These are phyloP conservation scores for Pterostichus niger DNA, from an alignment of 2,888 invertebrate species.

Conservation along the genomic window DNA sequence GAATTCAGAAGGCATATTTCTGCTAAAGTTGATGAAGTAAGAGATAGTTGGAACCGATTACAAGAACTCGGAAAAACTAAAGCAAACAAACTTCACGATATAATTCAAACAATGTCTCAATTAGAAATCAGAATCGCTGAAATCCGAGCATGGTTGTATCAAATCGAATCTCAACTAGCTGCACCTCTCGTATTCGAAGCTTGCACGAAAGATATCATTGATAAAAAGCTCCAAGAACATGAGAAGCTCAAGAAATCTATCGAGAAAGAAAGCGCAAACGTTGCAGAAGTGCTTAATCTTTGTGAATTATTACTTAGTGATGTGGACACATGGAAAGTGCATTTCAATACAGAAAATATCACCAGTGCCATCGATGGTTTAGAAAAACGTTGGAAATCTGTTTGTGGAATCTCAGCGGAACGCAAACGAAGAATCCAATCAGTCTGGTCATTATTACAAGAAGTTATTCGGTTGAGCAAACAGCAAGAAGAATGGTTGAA, in stretches of 20 bases:
- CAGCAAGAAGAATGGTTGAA: slow-evolving; percentile 83
- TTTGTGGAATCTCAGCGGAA: slow-evolving; percentile 86
- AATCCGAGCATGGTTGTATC: slow-evolving; percentile 86
- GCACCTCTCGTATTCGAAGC: slow-evolving; percentile 85
- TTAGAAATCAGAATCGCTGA: slow-evolving; percentile 86
- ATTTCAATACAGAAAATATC: slow-evolving; percentile 85
- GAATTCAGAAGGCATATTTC: slow-evolving; percentile 81
- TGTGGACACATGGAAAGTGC: slow-evolving; percentile 85
- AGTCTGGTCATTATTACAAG: slow-evolving; percentile 82
- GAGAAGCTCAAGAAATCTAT: slow-evolving; percentile 87
- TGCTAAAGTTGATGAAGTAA: slow-evolving; percentile 80
- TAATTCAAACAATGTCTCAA: slow-evolving; percentile 84
- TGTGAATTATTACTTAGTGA: slow-evolving; percentile 89
- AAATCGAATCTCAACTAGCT: slow-evolving; percentile 85
- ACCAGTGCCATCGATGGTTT: slow-evolving; percentile 84
- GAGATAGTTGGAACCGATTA: slow-evolving; percentile 88
- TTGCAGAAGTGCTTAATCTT: slow-evolving; percentile 88
- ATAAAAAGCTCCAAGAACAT: slow-evolving; percentile 85
- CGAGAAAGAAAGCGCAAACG: slow-evolving; percentile 87
- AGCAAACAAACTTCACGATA: slow-evolving; percentile 85
- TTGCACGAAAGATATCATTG: slow-evolving; percentile 83
- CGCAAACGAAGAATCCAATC: slow-evolving; percentile 84
- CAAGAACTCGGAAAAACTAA: slow-evolving; percentile 83
- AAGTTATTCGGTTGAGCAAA: slow-evolving; percentile 79
- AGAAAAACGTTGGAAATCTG: slow-evolving; percentile 89